Percentiles rank a stretch among this genome's conserved stretches.
phyloP scores from a whole-genome alignment of 1,140 invertebrate species.

The Macrocentrus cingulum region DNA sequence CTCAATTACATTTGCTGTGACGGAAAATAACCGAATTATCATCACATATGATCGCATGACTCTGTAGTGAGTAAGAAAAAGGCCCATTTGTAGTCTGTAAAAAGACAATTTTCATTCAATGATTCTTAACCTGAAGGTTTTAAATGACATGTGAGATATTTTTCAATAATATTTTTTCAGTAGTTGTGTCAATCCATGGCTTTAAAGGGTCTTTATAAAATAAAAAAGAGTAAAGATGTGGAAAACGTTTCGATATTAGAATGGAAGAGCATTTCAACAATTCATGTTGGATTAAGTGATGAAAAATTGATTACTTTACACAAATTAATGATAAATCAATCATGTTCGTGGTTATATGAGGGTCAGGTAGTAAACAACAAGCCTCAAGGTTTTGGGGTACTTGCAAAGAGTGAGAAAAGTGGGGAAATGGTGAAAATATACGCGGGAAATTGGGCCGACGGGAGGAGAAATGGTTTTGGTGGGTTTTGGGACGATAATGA shows the following conservation, averaged over 20 bases:
- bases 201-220: background rate
- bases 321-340: background rate
- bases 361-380: slow-evolving; percentile 56
- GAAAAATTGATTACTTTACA: background rate
- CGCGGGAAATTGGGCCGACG: slow-evolving; percentile 58
- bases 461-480: slow-evolving; percentile 61
- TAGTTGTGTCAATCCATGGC: background rate
- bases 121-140: too few species aligned
- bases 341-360: slow-evolving; percentile 50
- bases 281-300: background rate
- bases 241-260: background rate
- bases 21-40: too few species aligned
- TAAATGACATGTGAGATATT: too few species aligned
- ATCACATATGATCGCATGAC: too few species aligned
- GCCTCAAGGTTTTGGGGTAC: slow-evolving; percentile 46
- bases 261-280: background rate
- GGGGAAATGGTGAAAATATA: slow-evolving; percentile 36
- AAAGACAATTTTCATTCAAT: too few species aligned
- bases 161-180: too few species aligned
- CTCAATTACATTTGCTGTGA: too few species aligned
- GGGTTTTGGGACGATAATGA: slow-evolving; percentile 61
- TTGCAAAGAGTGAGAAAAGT: slow-evolving; percentile 30
- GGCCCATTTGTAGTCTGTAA: too few species aligned
- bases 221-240: background rate
- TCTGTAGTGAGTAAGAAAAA: too few species aligned